Base-by-base conservation (phyloP, 2,113 vertebrate species). In the Pygoscelis adeliae region DNA sequence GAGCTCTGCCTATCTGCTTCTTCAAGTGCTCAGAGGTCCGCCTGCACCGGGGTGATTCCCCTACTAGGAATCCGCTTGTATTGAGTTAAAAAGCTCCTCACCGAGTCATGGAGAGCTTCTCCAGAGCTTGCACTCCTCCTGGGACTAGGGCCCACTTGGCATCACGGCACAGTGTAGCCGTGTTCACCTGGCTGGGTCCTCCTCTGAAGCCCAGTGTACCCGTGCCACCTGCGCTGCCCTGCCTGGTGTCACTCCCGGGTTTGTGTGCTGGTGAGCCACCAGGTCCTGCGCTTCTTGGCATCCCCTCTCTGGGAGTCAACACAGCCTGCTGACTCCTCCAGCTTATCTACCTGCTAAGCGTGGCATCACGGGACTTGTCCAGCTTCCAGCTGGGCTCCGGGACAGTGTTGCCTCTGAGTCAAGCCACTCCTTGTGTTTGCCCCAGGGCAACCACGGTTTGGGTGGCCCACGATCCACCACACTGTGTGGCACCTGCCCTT, bases 151-250 rank as follows among this genome's bases (percentile, higher is more conserved):
- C 3, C 19, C 56, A 23, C 1, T 6, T 65, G 59, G 53, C 42
- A 80, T 6, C 46, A 22, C 0, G 4, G 53, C 36, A 21, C 1
- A 38, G 11, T 6, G 8, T 1, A 30, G 38, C 55, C 6, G 1
- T 5, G 22, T 23, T 49, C 58, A 44, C 0, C 2, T 42, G 55
- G 22, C 34, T 23, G 6, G 4, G 29, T 50, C 23, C 36, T 67
- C 20, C 53, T 59, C 71, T 40, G 46, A 19, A 76, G 58, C 26
- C 59, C 26, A 15, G 21, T 4, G 63, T 40, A 9, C 42, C 47
- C 29, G 69, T 44, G 26, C 15, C 34, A 22, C 34, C 47, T 34
- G 25, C 1, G 1, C 44, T 71, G 46, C 38, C 29, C 30, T 20
- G 40, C 38, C 32, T 29, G 73, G 26, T 58, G 81, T 55, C 62